phyloP scores from a whole-genome alignment of 2,888 invertebrate species.

The Ypsolopha scabrella region DNA sequence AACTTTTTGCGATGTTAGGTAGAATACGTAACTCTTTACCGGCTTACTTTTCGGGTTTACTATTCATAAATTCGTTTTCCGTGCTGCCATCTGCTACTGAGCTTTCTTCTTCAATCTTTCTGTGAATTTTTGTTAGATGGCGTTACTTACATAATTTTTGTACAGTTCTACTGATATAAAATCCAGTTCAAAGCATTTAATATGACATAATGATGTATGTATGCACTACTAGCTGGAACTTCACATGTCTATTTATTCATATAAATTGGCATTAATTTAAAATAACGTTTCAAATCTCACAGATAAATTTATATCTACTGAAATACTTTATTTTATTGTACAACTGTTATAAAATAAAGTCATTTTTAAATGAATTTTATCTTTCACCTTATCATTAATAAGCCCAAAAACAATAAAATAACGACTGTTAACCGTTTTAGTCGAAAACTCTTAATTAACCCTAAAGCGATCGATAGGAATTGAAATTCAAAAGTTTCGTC shows the following conservation, averaged over 20 bases:
- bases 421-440: not conserved
- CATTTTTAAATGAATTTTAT: too few relatives aligned
- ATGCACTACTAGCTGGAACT: too few relatives aligned
- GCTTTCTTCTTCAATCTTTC: conserved; percentile 21
- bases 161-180: too few relatives aligned
- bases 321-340: too few relatives aligned
- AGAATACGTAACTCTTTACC: not conserved
- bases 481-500: conserved; percentile 55
- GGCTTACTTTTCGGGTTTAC: not conserved
- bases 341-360: too few relatives aligned
- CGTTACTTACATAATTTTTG: conserved; percentile 30
- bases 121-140: conserved; percentile 64
- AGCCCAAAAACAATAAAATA: not conserved
- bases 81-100: conserved; percentile 57
- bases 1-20: conserved; percentile 3
- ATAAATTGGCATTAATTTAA: too few relatives aligned
- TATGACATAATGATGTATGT: too few relatives aligned
- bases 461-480: conserved; percentile 18
- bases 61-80: conserved; percentile 9
- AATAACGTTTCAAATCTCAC: too few relatives aligned
- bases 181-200: too few relatives aligned
- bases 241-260: too few relatives aligned
- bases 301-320: too few relatives aligned
- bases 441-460: conserved; percentile 4
- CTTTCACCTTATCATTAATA: too few relatives aligned